phyloP scores from a whole-genome alignment of 2,888 invertebrate species.

The Ochlodes sylvanus region DNA sequence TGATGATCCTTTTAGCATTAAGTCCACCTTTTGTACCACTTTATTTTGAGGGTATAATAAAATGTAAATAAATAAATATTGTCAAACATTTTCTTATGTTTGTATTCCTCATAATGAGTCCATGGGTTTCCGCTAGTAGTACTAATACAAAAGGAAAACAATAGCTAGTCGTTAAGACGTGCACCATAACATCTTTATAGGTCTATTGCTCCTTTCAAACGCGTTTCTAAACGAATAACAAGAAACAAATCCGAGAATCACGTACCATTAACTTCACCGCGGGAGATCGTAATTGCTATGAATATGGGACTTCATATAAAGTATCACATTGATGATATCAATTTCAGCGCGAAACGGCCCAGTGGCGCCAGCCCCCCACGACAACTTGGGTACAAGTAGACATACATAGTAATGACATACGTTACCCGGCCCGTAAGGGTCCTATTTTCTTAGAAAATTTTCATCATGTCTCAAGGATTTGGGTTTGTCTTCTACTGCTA shows the following conservation, averaged over 20 bases:
- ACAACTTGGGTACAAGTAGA: conserved; percentile 44
- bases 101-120: too few species aligned
- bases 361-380: conserved; percentile 68
- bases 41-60: too few species aligned
- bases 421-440: conserved; percentile 31
- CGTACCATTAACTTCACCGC: conserved; percentile 15
- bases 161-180: not conserved
- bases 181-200: conserved; percentile 14
- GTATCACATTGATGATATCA: conserved; percentile 49
- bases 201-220: conserved; percentile 12
- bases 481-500: not conserved
- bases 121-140: too few species aligned
- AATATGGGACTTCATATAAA: conserved; percentile 28
- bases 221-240: conserved; percentile 1
- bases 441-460: conserved; percentile 57
- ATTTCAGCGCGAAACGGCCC: conserved; percentile 53
- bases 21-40: too few species aligned
- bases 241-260: conserved; percentile 21
- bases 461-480: conserved; percentile 23
- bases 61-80: too few species aligned
- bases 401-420: conserved; percentile 36
- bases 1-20: too few species aligned
- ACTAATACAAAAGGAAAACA: too few species aligned
- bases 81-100: too few species aligned
- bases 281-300: conserved; percentile 22